Evolutionary conservation across 92 coral and sea anemone species (phyloP).

Genomic region (Montipora capitata): DNA sequence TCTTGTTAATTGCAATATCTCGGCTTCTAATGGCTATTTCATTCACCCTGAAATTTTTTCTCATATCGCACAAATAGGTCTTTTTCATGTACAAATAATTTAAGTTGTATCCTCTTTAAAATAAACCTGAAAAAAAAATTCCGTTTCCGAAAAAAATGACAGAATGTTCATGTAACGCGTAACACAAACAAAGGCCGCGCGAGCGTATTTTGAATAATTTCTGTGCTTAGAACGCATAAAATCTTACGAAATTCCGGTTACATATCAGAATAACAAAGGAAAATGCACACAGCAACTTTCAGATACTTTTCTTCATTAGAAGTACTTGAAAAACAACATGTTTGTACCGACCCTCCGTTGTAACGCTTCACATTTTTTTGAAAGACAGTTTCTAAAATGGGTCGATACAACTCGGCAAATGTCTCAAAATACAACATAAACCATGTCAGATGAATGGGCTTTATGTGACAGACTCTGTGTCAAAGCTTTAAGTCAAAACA

Average conservation of each 20-base stretch:
- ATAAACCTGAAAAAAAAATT: slow-evolving; percentile 7
- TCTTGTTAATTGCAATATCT: slow-evolving; percentile 7
- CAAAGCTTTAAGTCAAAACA: slow-evolving; percentile 16
- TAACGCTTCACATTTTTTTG: background rate
- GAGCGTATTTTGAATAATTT: background rate
- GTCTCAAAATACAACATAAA: background rate
- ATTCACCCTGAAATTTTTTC: slow-evolving; percentile 26
- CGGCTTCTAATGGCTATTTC: slow-evolving; percentile 13
- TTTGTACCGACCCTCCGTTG: slow-evolving; percentile 9
- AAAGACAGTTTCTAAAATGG: slow-evolving; percentile 11
- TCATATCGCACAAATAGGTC: background rate
- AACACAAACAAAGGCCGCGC: background rate
- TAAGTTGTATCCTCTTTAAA: background rate
- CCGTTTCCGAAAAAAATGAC: slow-evolving; percentile 13
- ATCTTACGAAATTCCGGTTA: too few relatives aligned
- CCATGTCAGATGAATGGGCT: slow-evolving; percentile 20
- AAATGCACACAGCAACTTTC: too few relatives aligned
- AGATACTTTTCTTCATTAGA: too few relatives aligned
- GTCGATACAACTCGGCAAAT: too few relatives aligned
- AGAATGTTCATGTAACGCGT: background rate
- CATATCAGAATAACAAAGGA: too few relatives aligned
- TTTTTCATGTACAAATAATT: too few relatives aligned
- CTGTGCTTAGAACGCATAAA: too few relatives aligned
- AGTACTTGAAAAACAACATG: background rate
- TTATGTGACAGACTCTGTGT: slow-evolving; percentile 3